Evolutionary conservation across 2,888 invertebrate species (phyloP), one percentile per base, ranked within the genome.

Genomic region (Leptopterna dolabrata): DNA sequence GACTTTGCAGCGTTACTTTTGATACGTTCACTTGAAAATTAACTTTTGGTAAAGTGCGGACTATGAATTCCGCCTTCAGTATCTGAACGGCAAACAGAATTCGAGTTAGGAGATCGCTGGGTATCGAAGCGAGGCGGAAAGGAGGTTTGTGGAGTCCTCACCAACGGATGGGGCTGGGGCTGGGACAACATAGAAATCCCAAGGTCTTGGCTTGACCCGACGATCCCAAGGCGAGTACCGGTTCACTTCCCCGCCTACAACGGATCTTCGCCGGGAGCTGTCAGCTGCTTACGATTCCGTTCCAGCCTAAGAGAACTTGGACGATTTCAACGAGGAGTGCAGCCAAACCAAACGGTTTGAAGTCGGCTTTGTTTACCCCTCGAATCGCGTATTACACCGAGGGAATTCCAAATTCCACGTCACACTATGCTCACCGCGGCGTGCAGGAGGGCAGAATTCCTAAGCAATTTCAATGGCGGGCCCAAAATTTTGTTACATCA

Each of bases 141-240:
- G 78, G 45, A 43, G 78, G 78, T 78, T 76, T 14, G 36, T 27
- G 27, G 71, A 71, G 71, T 27, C 71, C 29, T 71, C 16, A 14
- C 36, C 73, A 3, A 24, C 29, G 29, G 16, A 19, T 13, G 36
- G 73, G 41, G 1, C n/a, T 36, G 30, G 16, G 24, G 78, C n/a
- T n/a, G n/a, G n/a, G n/a, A n/a, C n/a, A 1, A 51, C 1, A 81
- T 81, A 81, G 81, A 81, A 81, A 81, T 81, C 55, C 30, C 81
- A 81, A 81, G 81, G 81, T 55, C 81, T 30, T 29, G 81, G 55
- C 81, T 78, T 78, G 78, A 78, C 78, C 78, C 81, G 55, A 55
- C 29, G 45, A 51, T 11, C 78, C 41, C 19, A 16, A 45, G 73
- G 16, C 73, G 24, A 73, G 36, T 36, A 73, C 73, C 30, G 45